Evolutionary conservation across 2,888 invertebrate species (phyloP).

Genomic region (Athalia cordata): DNA sequence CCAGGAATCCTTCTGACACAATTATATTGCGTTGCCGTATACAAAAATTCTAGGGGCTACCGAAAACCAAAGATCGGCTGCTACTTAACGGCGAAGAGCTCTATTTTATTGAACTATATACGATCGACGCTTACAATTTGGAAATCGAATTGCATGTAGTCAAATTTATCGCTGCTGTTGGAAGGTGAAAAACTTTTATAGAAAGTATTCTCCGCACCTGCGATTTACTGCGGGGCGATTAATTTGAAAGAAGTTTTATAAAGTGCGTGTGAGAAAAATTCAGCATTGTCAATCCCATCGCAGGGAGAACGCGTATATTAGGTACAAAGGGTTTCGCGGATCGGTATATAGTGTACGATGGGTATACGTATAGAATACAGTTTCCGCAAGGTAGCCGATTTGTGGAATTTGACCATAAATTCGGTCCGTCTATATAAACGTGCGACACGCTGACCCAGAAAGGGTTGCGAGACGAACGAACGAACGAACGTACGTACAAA

Average conservation of each 20-base stretch:
- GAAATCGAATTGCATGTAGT: no score
- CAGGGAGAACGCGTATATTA: not conserved
- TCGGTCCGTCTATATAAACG: constrained; percentile 22
- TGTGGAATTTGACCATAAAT: constrained; percentile 43
- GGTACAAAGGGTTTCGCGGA: not conserved
- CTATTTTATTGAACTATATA: no score
- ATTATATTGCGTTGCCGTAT: not conserved
- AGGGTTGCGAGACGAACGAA: constrained; percentile 53
- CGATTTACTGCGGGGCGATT: no score
- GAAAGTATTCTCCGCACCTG: no score
- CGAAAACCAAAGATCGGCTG: not conserved
- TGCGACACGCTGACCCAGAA: constrained; percentile 63
- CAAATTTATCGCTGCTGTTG: no score
- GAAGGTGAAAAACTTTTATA: no score
- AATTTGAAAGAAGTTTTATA: not conserved
- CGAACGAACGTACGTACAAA: not conserved
- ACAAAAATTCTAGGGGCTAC: not conserved
- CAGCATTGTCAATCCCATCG: not conserved
- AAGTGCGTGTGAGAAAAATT: not conserved
- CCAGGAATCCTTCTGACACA: constrained; percentile 17
- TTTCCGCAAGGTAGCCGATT: constrained; percentile 35
- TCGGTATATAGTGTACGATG: not conserved
- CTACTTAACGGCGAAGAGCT: not conserved
- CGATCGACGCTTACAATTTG: no score
- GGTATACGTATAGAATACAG: not conserved